Percentiles rank a stretch among this genome's conserved stretches.
Conservation (phyloP, 2,797 vertebrate genomes). For the Sebastes iracundus region DNA sequence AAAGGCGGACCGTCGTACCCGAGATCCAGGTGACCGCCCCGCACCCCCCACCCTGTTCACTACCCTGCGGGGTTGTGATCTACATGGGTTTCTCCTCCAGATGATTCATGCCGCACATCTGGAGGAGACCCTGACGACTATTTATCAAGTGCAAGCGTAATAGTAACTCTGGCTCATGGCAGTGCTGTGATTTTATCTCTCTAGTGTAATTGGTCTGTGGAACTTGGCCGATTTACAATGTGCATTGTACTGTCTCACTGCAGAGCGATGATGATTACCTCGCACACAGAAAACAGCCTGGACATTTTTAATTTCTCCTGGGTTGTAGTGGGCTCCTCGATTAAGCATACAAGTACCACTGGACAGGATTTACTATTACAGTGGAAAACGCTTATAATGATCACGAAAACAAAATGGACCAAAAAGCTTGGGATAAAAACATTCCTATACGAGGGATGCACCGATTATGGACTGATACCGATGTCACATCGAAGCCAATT, state of each 20-base stretch:
- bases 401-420: too few relatives aligned
- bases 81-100: slow-evolving; percentile 37
- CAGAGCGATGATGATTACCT: slow-evolving; percentile 70
- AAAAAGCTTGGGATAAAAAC: too few relatives aligned
- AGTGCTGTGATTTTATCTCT: slow-evolving; percentile 72
- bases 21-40: slow-evolving; percentile 92
- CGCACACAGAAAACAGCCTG: slow-evolving; percentile 33
- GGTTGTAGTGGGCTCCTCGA: slow-evolving; percentile 4
- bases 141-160: slow-evolving; percentile 66
- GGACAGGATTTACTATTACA: neutral
- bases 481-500: too few relatives aligned
- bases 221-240: slow-evolving; percentile 68
- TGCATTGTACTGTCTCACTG: slow-evolving; percentile 42
- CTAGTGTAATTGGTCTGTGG: slow-evolving; percentile 73
- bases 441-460: too few relatives aligned
- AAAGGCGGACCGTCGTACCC: slow-evolving; percentile 92
- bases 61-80: slow-evolving; percentile 35
- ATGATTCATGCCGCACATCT: slow-evolving; percentile 61
- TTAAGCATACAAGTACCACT: slow-evolving; percentile 12
- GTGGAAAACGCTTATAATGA: too few relatives aligned
- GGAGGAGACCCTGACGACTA: slow-evolving; percentile 41
- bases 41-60: neutral
- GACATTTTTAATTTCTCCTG: slow-evolving; percentile 57
- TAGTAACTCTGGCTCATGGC: slow-evolving; percentile 63
- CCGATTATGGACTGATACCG: too few relatives aligned